phyloP scores from a whole-genome alignment of 2,797 vertebrate species.

The Lepidocolaptes lacrymiger region DNA sequence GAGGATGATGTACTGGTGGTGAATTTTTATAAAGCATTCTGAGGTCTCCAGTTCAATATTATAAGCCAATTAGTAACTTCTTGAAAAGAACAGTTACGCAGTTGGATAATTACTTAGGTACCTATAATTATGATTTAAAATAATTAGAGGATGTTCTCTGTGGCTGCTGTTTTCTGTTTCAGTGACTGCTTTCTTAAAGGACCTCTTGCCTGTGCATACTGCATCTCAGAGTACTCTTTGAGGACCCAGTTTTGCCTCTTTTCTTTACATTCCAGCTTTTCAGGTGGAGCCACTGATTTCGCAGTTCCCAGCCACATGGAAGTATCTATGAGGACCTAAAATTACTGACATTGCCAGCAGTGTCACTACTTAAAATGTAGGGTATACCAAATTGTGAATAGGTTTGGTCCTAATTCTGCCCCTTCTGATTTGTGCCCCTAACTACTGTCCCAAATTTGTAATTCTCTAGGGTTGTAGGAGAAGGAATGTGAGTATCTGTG shows the following conservation, averaged over 20 bases:
- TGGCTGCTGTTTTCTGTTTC: background rate
- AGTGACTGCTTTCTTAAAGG: background rate
- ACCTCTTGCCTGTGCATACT: background rate
- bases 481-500: background rate
- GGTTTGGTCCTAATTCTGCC: background rate
- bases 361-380: background rate
- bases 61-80: background rate
- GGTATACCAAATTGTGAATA: background rate
- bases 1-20: background rate
- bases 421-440: background rate
- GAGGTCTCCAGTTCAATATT: background rate
- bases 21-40: background rate
- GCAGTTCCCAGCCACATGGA: background rate
- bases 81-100: background rate
- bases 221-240: background rate
- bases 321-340: background rate
- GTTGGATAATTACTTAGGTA: background rate
- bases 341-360: background rate
- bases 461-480: background rate
- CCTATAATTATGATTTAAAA: background rate
- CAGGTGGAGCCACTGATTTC: background rate
- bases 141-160: background rate
- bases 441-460: background rate
- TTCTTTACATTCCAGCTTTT: background rate
- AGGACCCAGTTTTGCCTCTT: background rate